These are phyloP conservation scores for Myotis davidii DNA, from an alignment of 2,113 vertebrate genomes.

Conservation along the genomic window DNA sequence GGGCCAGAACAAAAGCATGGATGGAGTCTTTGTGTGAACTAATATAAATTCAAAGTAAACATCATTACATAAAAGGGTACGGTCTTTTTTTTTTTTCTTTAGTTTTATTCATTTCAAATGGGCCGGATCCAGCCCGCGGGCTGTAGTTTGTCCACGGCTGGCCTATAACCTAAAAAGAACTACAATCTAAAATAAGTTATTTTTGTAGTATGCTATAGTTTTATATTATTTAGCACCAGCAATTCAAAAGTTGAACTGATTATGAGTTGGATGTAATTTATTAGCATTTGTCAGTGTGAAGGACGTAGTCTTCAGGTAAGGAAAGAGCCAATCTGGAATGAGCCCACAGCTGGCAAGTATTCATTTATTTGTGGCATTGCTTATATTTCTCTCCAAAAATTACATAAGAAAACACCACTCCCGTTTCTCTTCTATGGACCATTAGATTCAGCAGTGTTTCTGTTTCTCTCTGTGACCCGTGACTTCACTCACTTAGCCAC, in stretches of 20 bases:
- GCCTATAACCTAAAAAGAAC: neutral
- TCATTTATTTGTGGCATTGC: fast-evolving
- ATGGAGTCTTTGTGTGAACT: too few species aligned
- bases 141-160: too few species aligned
- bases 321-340: neutral
- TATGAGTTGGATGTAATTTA: neutral
- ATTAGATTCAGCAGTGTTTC: too few species aligned
- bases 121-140: too few species aligned
- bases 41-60: too few species aligned
- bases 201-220: neutral
- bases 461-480: too few species aligned
- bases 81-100: too few species aligned
- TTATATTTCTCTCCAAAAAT: neutral
- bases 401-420: neutral
- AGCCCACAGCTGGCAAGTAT: neutral
- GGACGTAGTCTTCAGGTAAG: neutral
- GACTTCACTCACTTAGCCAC: fast-evolving
- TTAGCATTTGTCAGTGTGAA: neutral
- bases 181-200: neutral
- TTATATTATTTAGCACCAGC: neutral
- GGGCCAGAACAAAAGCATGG: too few species aligned
- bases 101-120: too few species aligned
- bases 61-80: too few species aligned
- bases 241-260: neutral
- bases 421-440: neutral